These are phyloP conservation scores for Hafferia zeledoni DNA, from an alignment of 2,797 vertebrate species.

Conservation along the genomic window DNA sequence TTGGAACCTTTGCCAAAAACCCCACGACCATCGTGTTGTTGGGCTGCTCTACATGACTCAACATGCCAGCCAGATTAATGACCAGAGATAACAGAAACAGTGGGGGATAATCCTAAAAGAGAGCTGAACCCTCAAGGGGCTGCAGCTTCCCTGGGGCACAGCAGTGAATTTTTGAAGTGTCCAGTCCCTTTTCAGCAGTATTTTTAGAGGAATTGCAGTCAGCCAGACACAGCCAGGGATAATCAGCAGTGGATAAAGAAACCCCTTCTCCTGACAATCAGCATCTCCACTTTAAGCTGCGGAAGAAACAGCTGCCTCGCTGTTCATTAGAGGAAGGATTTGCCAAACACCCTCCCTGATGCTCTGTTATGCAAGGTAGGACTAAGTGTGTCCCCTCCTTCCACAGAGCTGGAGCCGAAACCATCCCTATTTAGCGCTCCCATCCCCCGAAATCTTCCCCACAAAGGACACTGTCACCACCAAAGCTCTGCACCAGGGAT, in stretches of 20 bases:
- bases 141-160: neutral
- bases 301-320: conserved; percentile 26
- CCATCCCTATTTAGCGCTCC: conserved; percentile 25
- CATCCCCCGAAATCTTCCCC: conserved; percentile 45
- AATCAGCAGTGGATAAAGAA: conserved; percentile 16
- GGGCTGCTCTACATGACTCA: neutral
- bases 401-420: conserved; percentile 5
- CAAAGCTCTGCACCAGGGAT: conserved; percentile 49
- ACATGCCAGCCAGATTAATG: conserved; percentile 27
- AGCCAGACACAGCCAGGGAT: neutral
- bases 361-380: conserved; percentile 18
- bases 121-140: neutral
- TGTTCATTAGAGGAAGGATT: conserved; percentile 45
- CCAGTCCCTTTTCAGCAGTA: neutral
- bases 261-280: conserved; percentile 11
- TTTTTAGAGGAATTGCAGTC: conserved; percentile 20
- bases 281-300: conserved; percentile 18
- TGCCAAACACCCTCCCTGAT: conserved; percentile 25
- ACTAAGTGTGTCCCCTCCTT: neutral
- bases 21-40: fast-evolving
- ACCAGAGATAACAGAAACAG: conserved; percentile 14
- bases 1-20: neutral
- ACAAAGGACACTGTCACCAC: conserved; percentile 58
- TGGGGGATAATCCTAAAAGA: conserved; percentile 1
- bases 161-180: neutral